Percentiles rank a stretch among this genome's conserved stretches.
Conservation (phyloP, 2,888 invertebrate species). For the Halictus quadricinctus region DNA sequence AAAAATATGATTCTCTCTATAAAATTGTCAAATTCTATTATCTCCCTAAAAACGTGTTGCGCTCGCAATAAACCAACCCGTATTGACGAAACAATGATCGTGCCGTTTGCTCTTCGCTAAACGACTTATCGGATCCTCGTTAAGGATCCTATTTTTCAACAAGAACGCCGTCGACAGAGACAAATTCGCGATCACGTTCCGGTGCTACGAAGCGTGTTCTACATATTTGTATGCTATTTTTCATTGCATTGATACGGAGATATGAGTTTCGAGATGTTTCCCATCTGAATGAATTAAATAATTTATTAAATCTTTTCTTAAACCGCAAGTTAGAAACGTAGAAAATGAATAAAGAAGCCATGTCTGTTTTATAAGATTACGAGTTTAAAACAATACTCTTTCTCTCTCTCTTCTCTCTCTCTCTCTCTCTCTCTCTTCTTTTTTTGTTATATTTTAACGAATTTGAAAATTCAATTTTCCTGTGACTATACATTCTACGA, state of each 20-base stretch:
- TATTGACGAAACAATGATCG: slow-evolving; percentile 42
- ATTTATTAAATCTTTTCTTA: slow-evolving; percentile 52
- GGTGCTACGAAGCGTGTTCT: slow-evolving; percentile 22
- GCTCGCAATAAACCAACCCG: slow-evolving; percentile 51
- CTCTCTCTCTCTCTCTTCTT: neutral
- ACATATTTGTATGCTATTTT: slow-evolving; percentile 15
- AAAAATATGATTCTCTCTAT: slow-evolving; percentile 80
- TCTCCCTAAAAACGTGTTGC: slow-evolving; percentile 61
- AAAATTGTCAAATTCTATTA: slow-evolving; percentile 74
- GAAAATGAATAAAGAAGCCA: slow-evolving; percentile 52
- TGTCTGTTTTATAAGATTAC: slow-evolving; percentile 27
- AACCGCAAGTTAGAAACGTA: slow-evolving; percentile 47
- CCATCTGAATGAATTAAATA: slow-evolving; percentile 49
- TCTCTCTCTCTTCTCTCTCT: slow-evolving; percentile 3
- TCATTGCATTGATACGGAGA: slow-evolving; percentile 45
- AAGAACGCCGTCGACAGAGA: slow-evolving; percentile 3
- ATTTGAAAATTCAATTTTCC: slow-evolving; percentile 31
- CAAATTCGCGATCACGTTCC: slow-evolving; percentile 23
- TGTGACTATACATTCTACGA: neutral
- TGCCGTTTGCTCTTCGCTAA: slow-evolving; percentile 10
- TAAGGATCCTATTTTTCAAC: slow-evolving; percentile 14
- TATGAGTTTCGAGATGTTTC: slow-evolving; percentile 47
- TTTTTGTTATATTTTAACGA: slow-evolving; percentile 19
- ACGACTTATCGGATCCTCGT: neutral
- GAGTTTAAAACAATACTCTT: slow-evolving; percentile 22